A percentile compares a stretch with the other conserved stretches of the same genome.
Evolutionary conservation across 2,888 invertebrate genomes (phyloP).

Genomic region (Xiphydria camelus): DNA sequence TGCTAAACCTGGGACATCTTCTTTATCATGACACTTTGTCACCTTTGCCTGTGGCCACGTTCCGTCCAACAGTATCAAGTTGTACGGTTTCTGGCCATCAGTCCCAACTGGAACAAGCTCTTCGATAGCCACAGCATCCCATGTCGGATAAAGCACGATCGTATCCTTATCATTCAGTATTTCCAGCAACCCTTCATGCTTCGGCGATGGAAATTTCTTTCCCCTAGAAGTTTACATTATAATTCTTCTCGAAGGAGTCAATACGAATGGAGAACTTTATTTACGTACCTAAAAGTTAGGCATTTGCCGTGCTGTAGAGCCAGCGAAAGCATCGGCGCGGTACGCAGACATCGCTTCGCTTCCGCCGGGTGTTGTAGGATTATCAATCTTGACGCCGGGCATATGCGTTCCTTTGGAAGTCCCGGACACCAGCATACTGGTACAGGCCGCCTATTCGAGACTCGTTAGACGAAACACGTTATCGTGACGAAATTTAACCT

Average conservation of each 20-base stretch:
- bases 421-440: constrained; percentile 91
- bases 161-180: constrained; percentile 72
- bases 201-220: constrained; percentile 78
- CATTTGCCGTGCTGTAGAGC: constrained; percentile 77
- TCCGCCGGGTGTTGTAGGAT: constrained; percentile 93
- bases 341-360: constrained; percentile 84
- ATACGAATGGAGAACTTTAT: not conserved
- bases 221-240: constrained; percentile 65
- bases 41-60: constrained; percentile 94
- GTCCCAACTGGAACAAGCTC: constrained; percentile 57
- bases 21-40: too few species aligned
- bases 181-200: constrained; percentile 66
- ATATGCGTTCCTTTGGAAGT: constrained; percentile 72
- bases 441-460: constrained; percentile 70
- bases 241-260: not conserved
- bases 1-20: not conserved
- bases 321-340: constrained; percentile 85
- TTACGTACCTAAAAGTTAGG: constrained; percentile 57
- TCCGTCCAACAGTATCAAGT: constrained; percentile 85
- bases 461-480: too few species aligned
- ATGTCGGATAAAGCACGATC: constrained; percentile 80
- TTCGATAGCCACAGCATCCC: constrained; percentile 71
- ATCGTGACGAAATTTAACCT: too few species aligned
- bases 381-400: constrained; percentile 73
- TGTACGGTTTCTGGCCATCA: constrained; percentile 63